These are phyloP conservation scores for Mycalesis mineus DNA, from an alignment of 2,888 invertebrate species.

Conservation along the genomic window DNA sequence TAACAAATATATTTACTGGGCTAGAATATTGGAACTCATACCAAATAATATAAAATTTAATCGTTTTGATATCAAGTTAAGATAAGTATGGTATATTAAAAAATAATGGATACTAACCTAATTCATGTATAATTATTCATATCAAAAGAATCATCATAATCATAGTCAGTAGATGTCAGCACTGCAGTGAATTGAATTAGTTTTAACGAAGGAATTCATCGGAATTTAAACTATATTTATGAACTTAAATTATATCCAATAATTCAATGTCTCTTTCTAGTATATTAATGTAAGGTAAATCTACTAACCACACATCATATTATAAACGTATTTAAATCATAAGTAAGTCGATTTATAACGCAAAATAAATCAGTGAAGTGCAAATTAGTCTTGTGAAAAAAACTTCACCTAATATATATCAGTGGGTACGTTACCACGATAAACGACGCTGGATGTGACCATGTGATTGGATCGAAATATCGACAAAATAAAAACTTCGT, in stretches of 20 bases:
- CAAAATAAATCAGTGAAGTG: too few species aligned
- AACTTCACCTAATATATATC: too few species aligned
- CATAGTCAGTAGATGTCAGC: slow-evolving; percentile 31
- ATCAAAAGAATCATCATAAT: neutral
- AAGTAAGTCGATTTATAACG: too few species aligned
- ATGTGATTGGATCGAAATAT: too few species aligned
- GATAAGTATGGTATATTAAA: neutral
- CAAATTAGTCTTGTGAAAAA: too few species aligned
- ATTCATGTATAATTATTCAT: slow-evolving; percentile 1
- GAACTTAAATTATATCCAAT: neutral
- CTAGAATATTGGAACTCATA: slow-evolving; percentile 12
- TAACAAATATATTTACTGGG: neutral
- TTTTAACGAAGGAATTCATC: slow-evolving; percentile 27
- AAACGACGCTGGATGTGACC: too few species aligned
- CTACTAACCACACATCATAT: too few species aligned
- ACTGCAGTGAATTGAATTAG: slow-evolving; percentile 51
- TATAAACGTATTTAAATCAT: too few species aligned
- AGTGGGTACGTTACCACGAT: too few species aligned
- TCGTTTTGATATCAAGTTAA: neutral
- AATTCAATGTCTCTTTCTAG: neutral
- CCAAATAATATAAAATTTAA: neutral
- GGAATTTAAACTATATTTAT: slow-evolving; percentile 12
- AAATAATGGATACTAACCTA: neutral
- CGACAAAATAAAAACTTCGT: too few species aligned
- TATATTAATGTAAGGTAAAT: too few species aligned